Evolutionary conservation across 1,140 invertebrate species (phyloP), one percentile per base, ranked within the genome.

Genomic region (Oryctes rhinoceros): DNA sequence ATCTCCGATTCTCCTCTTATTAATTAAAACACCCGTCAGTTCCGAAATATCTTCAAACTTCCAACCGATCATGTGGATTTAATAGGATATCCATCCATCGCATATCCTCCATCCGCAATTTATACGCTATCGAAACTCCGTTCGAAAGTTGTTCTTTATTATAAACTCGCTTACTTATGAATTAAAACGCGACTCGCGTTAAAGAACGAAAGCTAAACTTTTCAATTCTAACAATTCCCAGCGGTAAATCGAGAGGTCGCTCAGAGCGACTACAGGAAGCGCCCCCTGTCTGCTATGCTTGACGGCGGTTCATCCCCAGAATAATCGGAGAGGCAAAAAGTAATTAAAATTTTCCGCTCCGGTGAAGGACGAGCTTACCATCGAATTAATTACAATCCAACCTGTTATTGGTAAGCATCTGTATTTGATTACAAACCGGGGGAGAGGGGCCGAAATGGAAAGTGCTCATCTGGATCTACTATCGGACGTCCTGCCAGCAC

Each of bases 341-440:
- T 59, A 59, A 59, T 59, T 59, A 59, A 59, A 59, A 59, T 59
- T 59, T 59, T 59, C 53, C n/a, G 53, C 53, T 59, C 53, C 18
- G n/a, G 53, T 18, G 53, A 59, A 59, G 53, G 53, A 18, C 53
- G 53, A 59, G 53, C n/a, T 59, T 59, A 59, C 53, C 53, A 59
- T 18, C 53, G n/a, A 59, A 59, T 59, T 59, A 59, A 59, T 59
- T 59, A 59, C 53, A 18, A 59, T 59, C 18, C 53, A 59, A 59
- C 53, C 53, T 59, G 53, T 59, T 59, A 59, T 59, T 59, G 53
- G 53, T 59, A 59, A 59, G 53, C 53, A 59, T 59, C 53, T 59
- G 53, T 59, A 18, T 59, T 59, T 59, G 53, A 59, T 59, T 59
- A 59, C 53, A 18, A 59, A 18, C 53, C 53, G 15, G 53, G 18